Conservation (phyloP, 2,888 invertebrate genomes). For the Ophion costatus region DNA sequence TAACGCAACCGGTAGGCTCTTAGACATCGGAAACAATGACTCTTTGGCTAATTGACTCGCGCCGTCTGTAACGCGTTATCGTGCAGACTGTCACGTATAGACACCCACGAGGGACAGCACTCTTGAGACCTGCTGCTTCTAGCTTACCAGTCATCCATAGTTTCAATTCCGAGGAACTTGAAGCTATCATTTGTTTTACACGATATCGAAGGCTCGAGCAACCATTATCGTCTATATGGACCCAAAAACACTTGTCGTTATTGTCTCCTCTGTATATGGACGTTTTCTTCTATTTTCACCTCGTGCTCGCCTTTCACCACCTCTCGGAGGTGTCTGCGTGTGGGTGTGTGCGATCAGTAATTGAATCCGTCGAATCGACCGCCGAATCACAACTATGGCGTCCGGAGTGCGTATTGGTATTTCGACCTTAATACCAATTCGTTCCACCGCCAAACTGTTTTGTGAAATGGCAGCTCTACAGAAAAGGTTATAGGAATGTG, state of each 20-base stretch:
- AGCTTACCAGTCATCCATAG: neutral
- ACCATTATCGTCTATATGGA: neutral
- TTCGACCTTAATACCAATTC: slow-evolving; percentile 45
- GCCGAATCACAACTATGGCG: neutral
- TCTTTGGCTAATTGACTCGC: slow-evolving; percentile 37
- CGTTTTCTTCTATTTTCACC: neutral
- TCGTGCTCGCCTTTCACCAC: neutral
- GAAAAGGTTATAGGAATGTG: neutral
- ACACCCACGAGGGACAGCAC: neutral
- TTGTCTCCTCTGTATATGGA: no score
- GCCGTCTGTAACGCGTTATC: slow-evolving; percentile 13
- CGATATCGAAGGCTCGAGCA: neutral
- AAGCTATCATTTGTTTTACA: no score
- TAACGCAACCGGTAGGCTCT: neutral
- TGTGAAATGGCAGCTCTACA: neutral
- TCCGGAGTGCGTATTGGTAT: neutral
- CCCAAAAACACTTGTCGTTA: neutral
- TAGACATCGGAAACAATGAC: slow-evolving; percentile 36
- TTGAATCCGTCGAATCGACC: no score
- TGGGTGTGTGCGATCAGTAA: no score
- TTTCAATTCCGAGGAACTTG: neutral
- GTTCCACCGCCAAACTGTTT: slow-evolving; percentile 29
- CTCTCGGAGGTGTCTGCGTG: no score
- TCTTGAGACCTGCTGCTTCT: neutral
- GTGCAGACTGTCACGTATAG: slow-evolving; percentile 4